Evolutionary conservation across 1,140 invertebrate genomes (phyloP), one percentile per base, ranked within the genome.

Genomic region (Trissolcus basalis): DNA sequence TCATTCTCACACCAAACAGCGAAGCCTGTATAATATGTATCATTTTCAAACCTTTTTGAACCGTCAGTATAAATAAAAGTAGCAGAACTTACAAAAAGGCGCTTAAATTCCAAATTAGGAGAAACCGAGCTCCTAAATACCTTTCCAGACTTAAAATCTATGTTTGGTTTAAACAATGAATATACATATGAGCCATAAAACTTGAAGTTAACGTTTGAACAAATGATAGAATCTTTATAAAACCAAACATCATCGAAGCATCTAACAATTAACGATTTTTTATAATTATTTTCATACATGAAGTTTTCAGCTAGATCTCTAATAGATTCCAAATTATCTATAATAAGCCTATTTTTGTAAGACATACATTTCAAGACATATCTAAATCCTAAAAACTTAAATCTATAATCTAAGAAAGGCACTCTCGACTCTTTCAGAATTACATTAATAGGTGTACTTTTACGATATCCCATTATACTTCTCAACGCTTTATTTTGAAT

Each of bases 401-500:
- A 44, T 48, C 69, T 64, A 43, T 36, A 48, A 1, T 45, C 27
- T 9, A 73, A 6, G 0, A 13, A 16, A 7, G 43, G 12, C 13
- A 58, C 45, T 47, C 63, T 71, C 0, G 59, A n/a, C 12, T 64
- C 63, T 51, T 0, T 33, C 58, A n/a, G 6, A 33, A 27, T 27
- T 1, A 6, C 19, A 6, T 53, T 58, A 0, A 71, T 54, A 0
- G 59, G 59, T 16, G 59, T 69, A 13, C 59, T 75, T 0, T 27
- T 64, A 9, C 64, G 33, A 44, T 64, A 69, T 0, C 50, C 64
- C 11, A 59, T 15, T 10, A 14, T 13, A 39, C 59, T 36, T 43
- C 54, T 45, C 48, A 79, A n/a, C 27, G 47, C 59, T 14, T 36
- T 5, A 51, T 74, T 67, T 45, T 60, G 50, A 4, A 74, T 16